phyloP scores from a whole-genome alignment of 2,888 invertebrate genomes.

The Drosophila maculinotata region DNA sequence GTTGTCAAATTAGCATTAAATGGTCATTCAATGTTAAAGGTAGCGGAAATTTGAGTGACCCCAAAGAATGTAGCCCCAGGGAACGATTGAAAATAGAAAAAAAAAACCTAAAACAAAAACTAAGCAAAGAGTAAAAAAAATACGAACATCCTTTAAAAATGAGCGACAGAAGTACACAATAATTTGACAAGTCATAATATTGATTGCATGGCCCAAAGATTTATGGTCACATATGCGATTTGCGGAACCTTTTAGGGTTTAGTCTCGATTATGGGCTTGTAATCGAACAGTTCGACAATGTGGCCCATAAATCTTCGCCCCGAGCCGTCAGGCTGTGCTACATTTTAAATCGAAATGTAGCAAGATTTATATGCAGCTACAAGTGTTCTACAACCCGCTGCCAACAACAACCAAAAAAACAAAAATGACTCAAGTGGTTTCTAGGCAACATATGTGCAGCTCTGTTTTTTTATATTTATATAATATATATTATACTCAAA shows the following conservation, averaged over 20 bases:
- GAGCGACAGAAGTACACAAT: conserved; percentile 66
- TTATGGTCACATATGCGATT: conserved; percentile 71
- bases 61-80: conserved; percentile 57
- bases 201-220: conserved; percentile 69
- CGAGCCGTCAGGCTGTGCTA: conserved; percentile 53
- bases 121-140: conserved; percentile 7
- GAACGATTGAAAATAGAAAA: conserved; percentile 37
- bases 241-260: conserved; percentile 57
- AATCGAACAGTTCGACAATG: conserved; percentile 85
- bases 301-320: conserved; percentile 82
- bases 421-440: conserved; percentile 50
- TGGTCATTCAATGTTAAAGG: conserved; percentile 55
- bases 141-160: conserved; percentile 42
- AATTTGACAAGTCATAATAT: conserved; percentile 80
- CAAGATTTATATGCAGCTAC: conserved; percentile 72
- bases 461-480: conserved; percentile 7
- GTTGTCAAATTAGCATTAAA: conserved; percentile 73
- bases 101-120: not conserved
- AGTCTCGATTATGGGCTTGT: conserved; percentile 83
- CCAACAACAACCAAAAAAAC: conserved; percentile 4
- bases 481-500: conserved; percentile 22
- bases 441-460: conserved; percentile 68
- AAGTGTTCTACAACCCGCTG: conserved; percentile 60
- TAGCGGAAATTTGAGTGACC: conserved; percentile 33
- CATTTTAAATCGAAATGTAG: conserved; percentile 71